Base-by-base conservation (phyloP, 2,797 vertebrate species). In the Strix occidentalis region DNA sequence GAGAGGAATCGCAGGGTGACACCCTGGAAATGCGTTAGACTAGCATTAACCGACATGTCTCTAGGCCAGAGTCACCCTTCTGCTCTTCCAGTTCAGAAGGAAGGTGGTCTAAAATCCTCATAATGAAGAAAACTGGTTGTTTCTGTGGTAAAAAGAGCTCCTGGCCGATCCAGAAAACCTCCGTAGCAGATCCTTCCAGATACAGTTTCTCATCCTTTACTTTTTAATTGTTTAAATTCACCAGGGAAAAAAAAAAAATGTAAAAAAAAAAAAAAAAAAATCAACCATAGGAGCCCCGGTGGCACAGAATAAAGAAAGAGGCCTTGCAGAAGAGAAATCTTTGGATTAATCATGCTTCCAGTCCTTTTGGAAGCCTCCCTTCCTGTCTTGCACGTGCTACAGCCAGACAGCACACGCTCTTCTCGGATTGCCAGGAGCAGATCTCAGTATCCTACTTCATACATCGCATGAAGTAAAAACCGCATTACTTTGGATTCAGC, bases 1-100 rank as follows among this genome's bases (percentile, higher is more conserved):
- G 39, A 68, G 13, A 74, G 31, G 53, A 79, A 33, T 48, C 58
- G 14, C 23, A 29, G 2, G 16, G 58, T 2, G 19, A 48, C 15
- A n/a, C 13, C 33, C 43, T 63, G 63, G 66, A 25, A 74, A 43
- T 3, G 14, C 4, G 5, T 25, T 26, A 37, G 56, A 66, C 39
- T 6, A 31, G 33, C n/a, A 4, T 16, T 6, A 46, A 43, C 25
- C 17, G 69, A 33, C 4, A 6, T 0, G 0, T 31, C 39, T 58
- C 21, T 10, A 78, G 41, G 21, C 8, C 1, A 20, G 9, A 48
- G 64, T 21, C n/a, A 56, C 21, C 64, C 39, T 54, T 58, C 61
- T 57, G 43, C 19, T 63, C 43, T 78, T 84, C 37, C 77, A 29
- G n/a, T 25, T 75, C 41, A 35, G 29, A 33, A n/a, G 23, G 17